These are phyloP conservation scores for Cyanoliseus patagonus DNA, from an alignment of 2,113 vertebrate species.

Conservation along the genomic window DNA sequence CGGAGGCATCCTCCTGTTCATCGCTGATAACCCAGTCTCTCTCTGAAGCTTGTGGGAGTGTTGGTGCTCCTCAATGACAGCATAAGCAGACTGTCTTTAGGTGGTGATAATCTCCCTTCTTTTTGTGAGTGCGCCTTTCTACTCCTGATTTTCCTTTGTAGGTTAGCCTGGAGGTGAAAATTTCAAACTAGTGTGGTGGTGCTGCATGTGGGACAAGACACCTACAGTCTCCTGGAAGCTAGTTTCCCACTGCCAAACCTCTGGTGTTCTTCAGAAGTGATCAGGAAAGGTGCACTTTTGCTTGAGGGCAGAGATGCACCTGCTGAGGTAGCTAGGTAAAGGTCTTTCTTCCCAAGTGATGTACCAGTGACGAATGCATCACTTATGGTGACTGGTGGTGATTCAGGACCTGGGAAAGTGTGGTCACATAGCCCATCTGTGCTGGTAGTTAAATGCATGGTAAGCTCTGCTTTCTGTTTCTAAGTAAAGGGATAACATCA, in stretches of 20 bases:
- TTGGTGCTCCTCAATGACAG: not conserved
- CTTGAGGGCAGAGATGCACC: not conserved
- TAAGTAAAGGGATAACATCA: not conserved
- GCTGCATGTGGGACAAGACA: rapidly evolving
- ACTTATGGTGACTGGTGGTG: not conserved
- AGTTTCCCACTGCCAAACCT: rapidly evolving
- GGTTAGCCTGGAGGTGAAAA: not conserved
- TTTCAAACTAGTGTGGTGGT: not conserved
- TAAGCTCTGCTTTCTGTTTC: not conserved
- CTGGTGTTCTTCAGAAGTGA: rapidly evolving
- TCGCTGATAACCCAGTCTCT: not conserved
- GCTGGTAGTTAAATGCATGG: not conserved
- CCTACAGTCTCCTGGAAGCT: not conserved
- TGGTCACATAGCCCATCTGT: not conserved
- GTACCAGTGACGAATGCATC: not conserved
- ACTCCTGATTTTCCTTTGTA: not conserved
- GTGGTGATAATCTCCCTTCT: rapidly evolving
- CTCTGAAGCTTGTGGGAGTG: not conserved
- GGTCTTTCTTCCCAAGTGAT: not conserved
- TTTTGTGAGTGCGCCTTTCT: not conserved
- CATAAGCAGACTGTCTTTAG: not conserved
- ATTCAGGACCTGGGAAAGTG: not conserved
- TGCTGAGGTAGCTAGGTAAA: rapidly evolving
- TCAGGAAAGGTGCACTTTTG: not conserved
- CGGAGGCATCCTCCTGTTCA: not conserved